phyloP scores from a whole-genome alignment of 2,888 invertebrate genomes.

The Clistopyga incitator region DNA sequence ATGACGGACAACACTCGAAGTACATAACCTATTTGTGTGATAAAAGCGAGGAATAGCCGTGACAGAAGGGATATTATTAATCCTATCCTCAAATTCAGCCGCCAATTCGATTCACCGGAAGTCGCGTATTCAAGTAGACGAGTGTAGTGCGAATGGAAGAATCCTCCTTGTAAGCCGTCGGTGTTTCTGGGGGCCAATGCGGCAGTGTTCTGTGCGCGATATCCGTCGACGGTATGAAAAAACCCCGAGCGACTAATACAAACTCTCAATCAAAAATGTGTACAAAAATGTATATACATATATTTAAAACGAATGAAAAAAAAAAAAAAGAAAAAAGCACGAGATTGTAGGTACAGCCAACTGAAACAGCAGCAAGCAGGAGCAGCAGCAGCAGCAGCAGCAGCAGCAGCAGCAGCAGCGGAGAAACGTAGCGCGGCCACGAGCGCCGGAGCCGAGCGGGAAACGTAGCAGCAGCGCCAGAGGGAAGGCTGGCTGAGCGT shows the following conservation, averaged over 20 bases:
- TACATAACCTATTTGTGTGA: not conserved
- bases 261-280: slow-evolving; percentile 1
- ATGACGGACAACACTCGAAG: slow-evolving; percentile 10
- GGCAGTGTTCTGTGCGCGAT: not conserved
- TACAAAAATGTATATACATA: not conserved
- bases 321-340: not conserved
- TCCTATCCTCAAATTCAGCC: not conserved
- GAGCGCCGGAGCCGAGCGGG: slow-evolving; percentile 59
- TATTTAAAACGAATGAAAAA: too few relatives aligned
- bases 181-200: slow-evolving; percentile 3
- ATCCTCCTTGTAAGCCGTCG: slow-evolving; percentile 18
- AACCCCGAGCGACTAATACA: slow-evolving; percentile 13
- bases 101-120: slow-evolving; percentile 33
- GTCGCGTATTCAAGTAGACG: not conserved
- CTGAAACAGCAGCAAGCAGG: slow-evolving; percentile 1
- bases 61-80: slow-evolving; percentile 1
- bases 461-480: slow-evolving; percentile 50
- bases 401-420: slow-evolving; percentile 4
- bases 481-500: slow-evolving; percentile 61
- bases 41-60: not conserved
- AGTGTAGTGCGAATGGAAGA: slow-evolving; percentile 8
- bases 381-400: not conserved
- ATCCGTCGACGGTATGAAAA: not conserved
- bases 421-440: slow-evolving; percentile 26
- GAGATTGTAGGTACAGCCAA: not conserved